Percentiles rank a stretch among this genome's conserved stretches.
Conservation (phyloP, 2,113 vertebrate species). For the Illadopsis cleaveri region DNA sequence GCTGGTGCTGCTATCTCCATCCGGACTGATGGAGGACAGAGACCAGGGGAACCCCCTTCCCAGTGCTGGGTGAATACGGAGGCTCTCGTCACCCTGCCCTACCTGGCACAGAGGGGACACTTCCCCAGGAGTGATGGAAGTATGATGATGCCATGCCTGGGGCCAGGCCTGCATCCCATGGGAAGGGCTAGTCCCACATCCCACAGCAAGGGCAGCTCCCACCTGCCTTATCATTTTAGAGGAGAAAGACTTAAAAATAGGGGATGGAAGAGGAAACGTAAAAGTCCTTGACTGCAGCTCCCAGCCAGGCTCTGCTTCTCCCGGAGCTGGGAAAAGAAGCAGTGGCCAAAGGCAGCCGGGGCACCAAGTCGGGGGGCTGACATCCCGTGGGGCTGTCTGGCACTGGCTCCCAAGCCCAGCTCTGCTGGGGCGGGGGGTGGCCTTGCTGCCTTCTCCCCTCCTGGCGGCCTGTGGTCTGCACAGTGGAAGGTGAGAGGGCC, state of each 20-base stretch:
- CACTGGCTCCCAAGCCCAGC: neutral
- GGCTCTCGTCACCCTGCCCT: neutral
- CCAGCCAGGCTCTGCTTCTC: neutral
- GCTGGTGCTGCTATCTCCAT: neutral
- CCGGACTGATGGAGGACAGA: neutral
- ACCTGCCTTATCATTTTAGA: neutral
- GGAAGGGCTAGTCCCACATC: neutral
- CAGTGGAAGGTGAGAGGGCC: neutral
- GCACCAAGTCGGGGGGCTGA: fast-evolving
- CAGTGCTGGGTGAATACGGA: neutral
- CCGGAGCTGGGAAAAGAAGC: neutral
- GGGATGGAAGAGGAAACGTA: neutral
- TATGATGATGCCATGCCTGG: neutral
- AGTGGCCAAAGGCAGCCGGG: neutral
- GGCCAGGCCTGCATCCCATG: neutral
- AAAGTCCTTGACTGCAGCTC: neutral
- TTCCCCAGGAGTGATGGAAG: neutral
- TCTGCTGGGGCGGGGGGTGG: neutral
- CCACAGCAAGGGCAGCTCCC: neutral
- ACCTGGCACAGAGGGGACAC: fast-evolving
- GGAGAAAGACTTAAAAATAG: neutral
- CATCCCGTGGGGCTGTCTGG: neutral
- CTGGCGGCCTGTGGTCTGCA: neutral
- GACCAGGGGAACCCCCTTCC: neutral
- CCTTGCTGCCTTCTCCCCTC: neutral